Percentiles rank a stretch among this genome's conserved stretches.
Evolutionary conservation across 2,797 vertebrate genomes (phyloP).

Genomic region (Thripadectes ignobilis): DNA sequence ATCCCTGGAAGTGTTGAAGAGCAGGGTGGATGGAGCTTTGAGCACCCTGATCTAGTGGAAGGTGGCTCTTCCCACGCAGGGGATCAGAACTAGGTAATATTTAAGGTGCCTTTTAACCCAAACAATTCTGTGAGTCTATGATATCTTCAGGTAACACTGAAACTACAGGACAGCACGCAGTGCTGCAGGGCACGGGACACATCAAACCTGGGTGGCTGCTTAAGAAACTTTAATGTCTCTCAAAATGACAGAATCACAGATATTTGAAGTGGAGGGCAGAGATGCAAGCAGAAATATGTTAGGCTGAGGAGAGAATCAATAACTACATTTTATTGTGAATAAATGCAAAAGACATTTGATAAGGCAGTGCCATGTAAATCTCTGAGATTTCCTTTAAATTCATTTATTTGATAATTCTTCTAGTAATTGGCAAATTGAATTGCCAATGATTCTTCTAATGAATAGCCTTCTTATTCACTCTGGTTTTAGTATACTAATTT

Average conservation of each 20-base stretch:
- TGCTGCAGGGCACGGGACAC: background rate
- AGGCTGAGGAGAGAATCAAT: background rate
- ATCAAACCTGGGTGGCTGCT: background rate
- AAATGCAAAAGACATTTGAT: background rate
- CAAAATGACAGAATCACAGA: background rate
- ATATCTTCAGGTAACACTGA: accelerated
- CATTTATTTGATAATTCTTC: background rate
- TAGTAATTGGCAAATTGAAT: background rate
- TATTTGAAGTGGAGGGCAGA: background rate
- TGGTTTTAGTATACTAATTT: background rate
- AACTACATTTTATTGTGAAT: background rate
- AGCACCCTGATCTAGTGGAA: background rate
- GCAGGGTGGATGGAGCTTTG: background rate
- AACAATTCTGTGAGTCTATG: background rate
- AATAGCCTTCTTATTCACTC: background rate
- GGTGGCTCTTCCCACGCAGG: background rate
- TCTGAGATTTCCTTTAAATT: background rate
- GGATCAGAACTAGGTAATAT: background rate
- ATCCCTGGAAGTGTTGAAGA: background rate
- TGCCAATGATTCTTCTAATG: background rate
- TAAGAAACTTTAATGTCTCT: background rate
- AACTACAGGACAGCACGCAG: accelerated
- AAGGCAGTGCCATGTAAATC: background rate
- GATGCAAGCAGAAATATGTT: background rate
- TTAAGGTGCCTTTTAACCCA: background rate